A percentile compares a stretch with the other conserved stretches of the same genome.
Conservation (phyloP, 2,113 vertebrate species). For the Penelope pileata region DNA sequence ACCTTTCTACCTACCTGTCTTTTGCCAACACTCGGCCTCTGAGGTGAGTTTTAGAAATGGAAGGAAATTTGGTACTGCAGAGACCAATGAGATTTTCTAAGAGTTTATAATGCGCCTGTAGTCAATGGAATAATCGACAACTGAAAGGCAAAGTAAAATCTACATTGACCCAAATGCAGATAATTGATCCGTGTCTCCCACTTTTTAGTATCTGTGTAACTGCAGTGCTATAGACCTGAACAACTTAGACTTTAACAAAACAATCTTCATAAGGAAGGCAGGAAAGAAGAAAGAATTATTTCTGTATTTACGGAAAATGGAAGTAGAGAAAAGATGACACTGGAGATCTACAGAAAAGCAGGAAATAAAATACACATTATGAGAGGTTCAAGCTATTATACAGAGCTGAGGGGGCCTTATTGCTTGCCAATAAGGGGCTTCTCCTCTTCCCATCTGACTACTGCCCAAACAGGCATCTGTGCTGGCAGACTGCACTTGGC, state of each 20-base stretch:
- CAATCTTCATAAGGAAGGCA: background rate
- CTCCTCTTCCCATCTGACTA: background rate
- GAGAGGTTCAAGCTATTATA: background rate
- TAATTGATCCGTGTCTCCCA: background rate
- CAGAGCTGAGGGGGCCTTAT: background rate
- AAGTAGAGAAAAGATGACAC: background rate
- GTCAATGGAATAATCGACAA: background rate
- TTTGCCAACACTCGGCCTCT: background rate
- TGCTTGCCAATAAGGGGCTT: background rate
- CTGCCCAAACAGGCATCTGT: background rate
- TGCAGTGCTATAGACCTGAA: background rate
- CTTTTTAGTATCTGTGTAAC: background rate
- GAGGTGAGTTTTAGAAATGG: background rate
- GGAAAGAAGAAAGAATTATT: background rate
- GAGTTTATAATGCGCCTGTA: background rate
- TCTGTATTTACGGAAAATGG: background rate
- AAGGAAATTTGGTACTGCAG: background rate
- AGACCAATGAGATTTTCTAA: background rate
- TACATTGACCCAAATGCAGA: background rate
- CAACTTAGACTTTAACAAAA: background rate
- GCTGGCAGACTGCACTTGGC: accelerated
- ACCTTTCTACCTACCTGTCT: background rate
- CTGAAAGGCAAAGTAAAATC: background rate
- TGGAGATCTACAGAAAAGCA: background rate
- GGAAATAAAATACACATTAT: background rate